A percentile compares a stretch with the other conserved stretches of the same genome.
Evolutionary conservation across 2,113 vertebrate genomes (phyloP).

Genomic region (Narcine bancroftii): DNA sequence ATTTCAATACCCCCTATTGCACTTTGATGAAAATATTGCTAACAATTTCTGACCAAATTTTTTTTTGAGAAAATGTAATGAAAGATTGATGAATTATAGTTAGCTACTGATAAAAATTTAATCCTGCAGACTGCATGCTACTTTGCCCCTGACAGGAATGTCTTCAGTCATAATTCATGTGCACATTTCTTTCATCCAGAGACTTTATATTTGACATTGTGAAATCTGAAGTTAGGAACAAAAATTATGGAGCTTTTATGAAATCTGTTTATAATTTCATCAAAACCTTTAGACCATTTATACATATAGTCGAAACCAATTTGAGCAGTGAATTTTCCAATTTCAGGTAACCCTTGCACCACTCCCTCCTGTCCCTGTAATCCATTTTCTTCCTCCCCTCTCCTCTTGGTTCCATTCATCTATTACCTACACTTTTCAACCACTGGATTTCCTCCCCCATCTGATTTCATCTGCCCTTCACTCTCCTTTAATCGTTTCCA

Average conservation of each 20-base stretch:
- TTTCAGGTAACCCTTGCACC: too few relatives aligned
- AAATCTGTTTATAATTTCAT: neutral
- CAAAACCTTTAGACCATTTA: neutral
- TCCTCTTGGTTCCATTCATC: too few relatives aligned
- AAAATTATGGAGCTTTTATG: neutral
- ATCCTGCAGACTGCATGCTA: constrained; percentile 52
- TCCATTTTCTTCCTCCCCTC: too few relatives aligned
- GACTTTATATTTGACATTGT: neutral
- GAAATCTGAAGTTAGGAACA: neutral
- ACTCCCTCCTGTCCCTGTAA: too few relatives aligned
- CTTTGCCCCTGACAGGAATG: constrained; percentile 45
- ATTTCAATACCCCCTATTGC: constrained; percentile 11
- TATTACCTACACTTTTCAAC: too few relatives aligned
- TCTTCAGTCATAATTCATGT: constrained; percentile 39
- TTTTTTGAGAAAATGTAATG: constrained; percentile 50
- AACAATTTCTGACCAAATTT: constrained; percentile 47
- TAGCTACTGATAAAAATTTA: constrained; percentile 63
- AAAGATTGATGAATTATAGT: constrained; percentile 68
- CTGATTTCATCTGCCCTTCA: too few relatives aligned
- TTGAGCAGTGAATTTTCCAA: too few relatives aligned
- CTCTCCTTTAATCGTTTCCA: too few relatives aligned
- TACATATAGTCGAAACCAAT: neutral
- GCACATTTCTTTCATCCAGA: neutral
- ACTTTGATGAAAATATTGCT: constrained; percentile 54
- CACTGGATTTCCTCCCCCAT: too few relatives aligned